Percentiles rank a stretch among this genome's conserved stretches.
These are phyloP conservation scores for Trichogramma evanescens DNA, from an alignment of 2,888 invertebrate genomes.

Conservation along the genomic window DNA sequence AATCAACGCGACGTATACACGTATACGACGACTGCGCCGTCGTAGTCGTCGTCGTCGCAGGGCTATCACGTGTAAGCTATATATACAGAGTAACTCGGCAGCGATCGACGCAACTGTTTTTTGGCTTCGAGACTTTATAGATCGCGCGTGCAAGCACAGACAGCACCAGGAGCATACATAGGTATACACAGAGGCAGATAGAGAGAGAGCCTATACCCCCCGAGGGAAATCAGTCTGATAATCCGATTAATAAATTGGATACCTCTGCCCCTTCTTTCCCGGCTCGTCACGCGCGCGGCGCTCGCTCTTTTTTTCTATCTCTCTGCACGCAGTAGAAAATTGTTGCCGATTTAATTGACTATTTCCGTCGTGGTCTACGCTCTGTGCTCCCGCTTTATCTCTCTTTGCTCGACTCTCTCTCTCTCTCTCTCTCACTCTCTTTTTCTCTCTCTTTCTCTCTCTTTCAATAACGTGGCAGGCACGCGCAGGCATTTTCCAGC, in stretches of 20 bases:
- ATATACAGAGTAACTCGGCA: too few relatives aligned
- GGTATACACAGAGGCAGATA: not conserved
- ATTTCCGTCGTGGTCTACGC: slow-evolving; percentile 30
- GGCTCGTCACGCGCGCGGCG: slow-evolving; percentile 7
- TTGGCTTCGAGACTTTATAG: too few relatives aligned
- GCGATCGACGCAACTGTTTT: too few relatives aligned
- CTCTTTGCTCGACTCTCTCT: slow-evolving; percentile 3
- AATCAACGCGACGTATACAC: too few relatives aligned
- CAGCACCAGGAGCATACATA: slow-evolving; percentile 30
- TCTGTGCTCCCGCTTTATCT: not conserved
- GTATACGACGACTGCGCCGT: too few relatives aligned
- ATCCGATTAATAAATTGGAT: slow-evolving; percentile 47
- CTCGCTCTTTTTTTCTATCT: not conserved
- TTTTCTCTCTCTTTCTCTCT: not conserved
- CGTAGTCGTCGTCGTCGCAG: too few relatives aligned
- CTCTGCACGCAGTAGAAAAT: slow-evolving; percentile 18
- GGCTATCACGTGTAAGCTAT: too few relatives aligned
- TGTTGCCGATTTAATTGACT: slow-evolving; percentile 41
- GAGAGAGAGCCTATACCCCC: slow-evolving; percentile 23
- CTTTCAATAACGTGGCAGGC: too few relatives aligned
- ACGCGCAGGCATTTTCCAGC: too few relatives aligned
- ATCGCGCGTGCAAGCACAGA: slow-evolving; percentile 11
- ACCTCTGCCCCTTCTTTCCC: slow-evolving; percentile 20
- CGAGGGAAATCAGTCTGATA: slow-evolving; percentile 46
- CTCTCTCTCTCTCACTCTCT: not conserved